These are phyloP conservation scores for Hippocampus guttulatus DNA, from an alignment of 2,113 vertebrate species.

Conservation along the genomic window DNA sequence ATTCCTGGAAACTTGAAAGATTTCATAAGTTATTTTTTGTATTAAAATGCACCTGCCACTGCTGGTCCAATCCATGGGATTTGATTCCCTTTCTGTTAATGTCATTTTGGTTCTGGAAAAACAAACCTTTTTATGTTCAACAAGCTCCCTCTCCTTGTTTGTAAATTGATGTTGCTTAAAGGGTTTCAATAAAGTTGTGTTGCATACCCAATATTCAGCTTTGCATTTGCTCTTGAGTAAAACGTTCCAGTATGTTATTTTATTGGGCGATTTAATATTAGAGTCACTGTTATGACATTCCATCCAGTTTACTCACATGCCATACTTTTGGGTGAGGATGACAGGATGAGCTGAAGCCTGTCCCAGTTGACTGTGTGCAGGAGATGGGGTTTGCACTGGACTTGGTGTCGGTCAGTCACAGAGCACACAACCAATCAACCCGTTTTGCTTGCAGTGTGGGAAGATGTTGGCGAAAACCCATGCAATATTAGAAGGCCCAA, in stretches of 20 bases:
- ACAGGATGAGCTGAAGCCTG: background rate
- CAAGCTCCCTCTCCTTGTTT: slow-evolving; percentile 68
- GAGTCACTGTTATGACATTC: background rate
- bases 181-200: slow-evolving; percentile 81
- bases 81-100: slow-evolving; percentile 50
- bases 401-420: too few species aligned
- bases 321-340: background rate
- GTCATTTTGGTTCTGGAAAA: slow-evolving; percentile 64
- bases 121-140: slow-evolving; percentile 60
- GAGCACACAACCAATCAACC: too few species aligned
- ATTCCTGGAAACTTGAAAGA: slow-evolving; percentile 81
- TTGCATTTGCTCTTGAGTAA: slow-evolving; percentile 26
- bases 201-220: slow-evolving; percentile 60
- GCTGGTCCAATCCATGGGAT: slow-evolving; percentile 73
- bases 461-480: too few species aligned
- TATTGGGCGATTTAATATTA: background rate
- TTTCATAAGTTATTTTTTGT: slow-evolving; percentile 80
- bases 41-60: slow-evolving; percentile 68
- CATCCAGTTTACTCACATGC: background rate
- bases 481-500: too few species aligned
- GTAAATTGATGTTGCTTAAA: slow-evolving; percentile 76
- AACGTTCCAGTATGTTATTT: background rate
- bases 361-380: background rate
- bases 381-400: too few species aligned
- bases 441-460: too few species aligned